Conservation (phyloP, 2,888 invertebrate genomes). For the Drosophila anomelani region DNA sequence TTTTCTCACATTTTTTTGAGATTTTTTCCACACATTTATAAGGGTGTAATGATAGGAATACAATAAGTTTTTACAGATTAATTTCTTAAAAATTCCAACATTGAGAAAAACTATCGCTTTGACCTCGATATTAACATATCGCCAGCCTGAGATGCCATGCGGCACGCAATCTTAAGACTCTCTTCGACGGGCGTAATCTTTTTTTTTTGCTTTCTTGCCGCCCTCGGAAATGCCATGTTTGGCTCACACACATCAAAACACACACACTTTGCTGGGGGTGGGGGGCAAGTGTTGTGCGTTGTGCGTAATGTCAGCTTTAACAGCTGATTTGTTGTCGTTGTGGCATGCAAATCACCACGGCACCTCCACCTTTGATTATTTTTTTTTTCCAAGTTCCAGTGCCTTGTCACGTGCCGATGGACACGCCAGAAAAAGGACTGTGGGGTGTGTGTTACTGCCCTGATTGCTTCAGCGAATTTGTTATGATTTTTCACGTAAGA, state of each 20-base stretch:
- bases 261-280: background rate
- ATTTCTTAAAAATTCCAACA: background rate
- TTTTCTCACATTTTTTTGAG: background rate
- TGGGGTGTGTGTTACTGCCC: background rate
- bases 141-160: conserved; percentile 49
- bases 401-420: conserved; percentile 59
- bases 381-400: conserved; percentile 32
- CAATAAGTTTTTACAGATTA: background rate
- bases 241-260: conserved; percentile 38
- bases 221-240: conserved; percentile 41
- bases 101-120: background rate
- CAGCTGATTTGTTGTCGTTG: conserved; percentile 56
- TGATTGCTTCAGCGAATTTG: conserved; percentile 2
- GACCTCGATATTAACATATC: conserved; percentile 3
- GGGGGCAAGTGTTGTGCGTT: conserved; percentile 6
- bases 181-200: conserved; percentile 39
- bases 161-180: conserved; percentile 61
- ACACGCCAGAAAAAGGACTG: conserved; percentile 23
- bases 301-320: conserved; percentile 25
- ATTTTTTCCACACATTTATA: background rate
- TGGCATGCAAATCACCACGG: conserved; percentile 57
- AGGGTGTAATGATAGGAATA: too few relatives aligned
- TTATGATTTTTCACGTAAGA: conserved; percentile 4
- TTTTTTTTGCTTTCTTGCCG: background rate
- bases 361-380: background rate